Evolutionary conservation across 1,140 invertebrate genomes (phyloP).

Genomic region (Plectus sambesii): DNA sequence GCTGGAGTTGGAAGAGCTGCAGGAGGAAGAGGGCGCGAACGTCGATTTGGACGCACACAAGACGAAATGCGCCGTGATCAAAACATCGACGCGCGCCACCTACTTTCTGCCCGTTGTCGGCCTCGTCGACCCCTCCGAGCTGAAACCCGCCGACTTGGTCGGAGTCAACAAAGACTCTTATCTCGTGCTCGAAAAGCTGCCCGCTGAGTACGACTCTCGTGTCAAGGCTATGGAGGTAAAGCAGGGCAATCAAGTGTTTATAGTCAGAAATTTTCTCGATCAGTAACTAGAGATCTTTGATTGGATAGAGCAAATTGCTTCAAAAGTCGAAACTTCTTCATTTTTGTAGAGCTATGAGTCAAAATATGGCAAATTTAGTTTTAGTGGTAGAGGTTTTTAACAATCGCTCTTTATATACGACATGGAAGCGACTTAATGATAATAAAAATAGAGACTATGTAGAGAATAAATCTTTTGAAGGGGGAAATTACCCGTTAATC

Average conservation of each 20-base stretch:
- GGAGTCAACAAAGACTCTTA: slow-evolving; percentile 97
- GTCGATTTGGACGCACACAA: slow-evolving; percentile 93
- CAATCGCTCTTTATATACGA: no score
- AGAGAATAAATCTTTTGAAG: neutral
- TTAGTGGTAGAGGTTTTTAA: no score
- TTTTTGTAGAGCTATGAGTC: no score
- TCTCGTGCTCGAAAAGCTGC: slow-evolving; percentile 88
- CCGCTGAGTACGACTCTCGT: slow-evolving; percentile 93
- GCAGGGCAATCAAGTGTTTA: no score
- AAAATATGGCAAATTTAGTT: no score
- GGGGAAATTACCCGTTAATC: neutral
- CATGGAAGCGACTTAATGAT: no score
- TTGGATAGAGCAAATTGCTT: neutral
- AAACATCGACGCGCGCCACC: slow-evolving; percentile 93
- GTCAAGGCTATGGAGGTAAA: slow-evolving; percentile 97
- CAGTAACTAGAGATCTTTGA: neutral
- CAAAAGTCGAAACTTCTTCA: neutral
- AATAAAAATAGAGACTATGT: no score
- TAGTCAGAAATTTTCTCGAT: neutral
- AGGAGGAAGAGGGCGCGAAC: slow-evolving; percentile 88
- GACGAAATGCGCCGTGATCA: slow-evolving; percentile 97
- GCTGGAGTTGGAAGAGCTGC: slow-evolving; percentile 64
- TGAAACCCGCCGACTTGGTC: slow-evolving; percentile 89
- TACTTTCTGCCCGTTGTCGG: slow-evolving; percentile 97
- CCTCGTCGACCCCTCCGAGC: slow-evolving; percentile 87